phyloP scores from a whole-genome alignment of 2,888 invertebrate species.

The Acleris holmiana region DNA sequence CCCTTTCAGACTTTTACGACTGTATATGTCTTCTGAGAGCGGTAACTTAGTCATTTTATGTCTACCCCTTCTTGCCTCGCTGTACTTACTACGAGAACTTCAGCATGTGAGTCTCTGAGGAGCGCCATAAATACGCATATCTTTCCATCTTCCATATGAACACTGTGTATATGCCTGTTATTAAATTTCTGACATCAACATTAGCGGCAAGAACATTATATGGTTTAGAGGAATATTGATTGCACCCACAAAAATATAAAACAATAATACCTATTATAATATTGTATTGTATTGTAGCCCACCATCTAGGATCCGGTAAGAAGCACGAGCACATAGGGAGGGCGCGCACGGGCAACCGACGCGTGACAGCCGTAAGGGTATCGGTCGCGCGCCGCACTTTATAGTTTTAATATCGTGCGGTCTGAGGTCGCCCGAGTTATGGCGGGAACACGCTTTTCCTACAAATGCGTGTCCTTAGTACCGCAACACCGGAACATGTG shows the following conservation, averaged over 20 bases:
- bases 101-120: constrained; percentile 72
- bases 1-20: constrained; percentile 76
- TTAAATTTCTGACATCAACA: constrained; percentile 46
- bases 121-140: constrained; percentile 76
- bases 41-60: constrained; percentile 83
- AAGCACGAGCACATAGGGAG: constrained; percentile 53
- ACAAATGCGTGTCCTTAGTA: constrained; percentile 63
- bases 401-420: constrained; percentile 82
- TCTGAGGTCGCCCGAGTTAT: constrained; percentile 67
- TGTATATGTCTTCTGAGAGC: constrained; percentile 79
- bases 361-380: constrained; percentile 55
- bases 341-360: constrained; percentile 51
- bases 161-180: constrained; percentile 58
- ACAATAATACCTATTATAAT: too few species aligned
- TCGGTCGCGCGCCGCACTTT: constrained; percentile 74
- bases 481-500: constrained; percentile 51
- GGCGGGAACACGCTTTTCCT: constrained; percentile 65
- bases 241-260: too few species aligned
- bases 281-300: not conserved
- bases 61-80: constrained; percentile 72
- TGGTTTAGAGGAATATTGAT: not conserved
- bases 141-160: constrained; percentile 73
- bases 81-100: constrained; percentile 72
- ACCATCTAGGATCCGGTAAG: constrained; percentile 43
- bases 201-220: constrained; percentile 36